Conservation (phyloP, 2,888 invertebrate genomes). For the Erebia ligea region DNA sequence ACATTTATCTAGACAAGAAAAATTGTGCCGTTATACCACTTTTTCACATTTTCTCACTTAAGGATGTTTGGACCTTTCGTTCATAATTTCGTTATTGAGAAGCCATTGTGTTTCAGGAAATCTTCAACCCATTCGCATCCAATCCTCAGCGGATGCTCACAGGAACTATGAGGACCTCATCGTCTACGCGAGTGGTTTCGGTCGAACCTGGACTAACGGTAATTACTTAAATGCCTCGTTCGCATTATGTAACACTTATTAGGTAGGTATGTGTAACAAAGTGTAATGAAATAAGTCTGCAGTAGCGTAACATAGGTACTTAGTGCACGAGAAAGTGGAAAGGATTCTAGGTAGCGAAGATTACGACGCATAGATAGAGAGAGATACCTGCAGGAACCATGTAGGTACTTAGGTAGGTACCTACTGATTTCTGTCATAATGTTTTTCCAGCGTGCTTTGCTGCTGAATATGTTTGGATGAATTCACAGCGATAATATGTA, state of each 20-base stretch:
- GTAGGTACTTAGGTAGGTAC: too few relatives aligned
- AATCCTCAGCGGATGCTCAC: slow-evolving; percentile 56
- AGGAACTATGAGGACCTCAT: slow-evolving; percentile 54
- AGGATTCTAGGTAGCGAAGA: too few relatives aligned
- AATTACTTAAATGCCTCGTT: slow-evolving; percentile 8
- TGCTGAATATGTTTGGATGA: too few relatives aligned
- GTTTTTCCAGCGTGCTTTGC: not conserved
- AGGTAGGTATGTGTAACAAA: too few relatives aligned
- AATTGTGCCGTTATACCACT: not conserved
- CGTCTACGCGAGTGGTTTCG: slow-evolving; percentile 66
- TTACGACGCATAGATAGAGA: too few relatives aligned
- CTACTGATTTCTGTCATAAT: too few relatives aligned
- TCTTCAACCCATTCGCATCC: slow-evolving; percentile 60
- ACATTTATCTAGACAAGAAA: not conserved
- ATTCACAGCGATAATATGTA: not conserved
- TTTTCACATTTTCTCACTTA: not conserved
- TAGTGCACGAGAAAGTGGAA: too few relatives aligned
- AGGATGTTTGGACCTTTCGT: too few relatives aligned
- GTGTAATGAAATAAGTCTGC: too few relatives aligned
- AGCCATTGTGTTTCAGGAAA: slow-evolving; percentile 47
- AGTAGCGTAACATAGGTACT: not conserved
- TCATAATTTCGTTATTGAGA: too few relatives aligned
- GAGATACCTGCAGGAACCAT: too few relatives aligned
- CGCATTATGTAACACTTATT: too few relatives aligned
- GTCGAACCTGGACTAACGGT: slow-evolving; percentile 70